Evolutionary conservation across 2,888 invertebrate genomes (phyloP).

Genomic region (Blastobasis lacticolella): DNA sequence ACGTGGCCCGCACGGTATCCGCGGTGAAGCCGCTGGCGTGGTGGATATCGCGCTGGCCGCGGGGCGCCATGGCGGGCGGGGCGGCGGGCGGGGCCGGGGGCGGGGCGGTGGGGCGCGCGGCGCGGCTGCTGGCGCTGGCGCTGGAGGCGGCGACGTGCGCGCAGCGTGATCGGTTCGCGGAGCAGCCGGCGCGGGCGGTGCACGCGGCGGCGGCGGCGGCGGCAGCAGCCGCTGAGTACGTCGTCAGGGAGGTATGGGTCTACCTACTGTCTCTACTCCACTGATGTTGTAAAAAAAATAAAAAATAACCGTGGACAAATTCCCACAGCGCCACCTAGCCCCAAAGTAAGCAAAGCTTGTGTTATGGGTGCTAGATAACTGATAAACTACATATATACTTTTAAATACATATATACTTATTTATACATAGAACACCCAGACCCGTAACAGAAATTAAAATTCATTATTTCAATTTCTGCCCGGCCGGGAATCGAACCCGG

Average conservation of each 20-base stretch:
- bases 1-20: conserved; percentile 88
- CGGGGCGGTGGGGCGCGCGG: conserved; percentile 43
- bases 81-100: conserved; percentile 22
- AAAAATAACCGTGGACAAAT: too few species aligned
- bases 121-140: conserved; percentile 83
- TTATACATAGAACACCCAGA: too few species aligned
- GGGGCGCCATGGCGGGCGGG: conserved; percentile 14
- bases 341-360: too few species aligned
- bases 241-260: conserved; percentile 76
- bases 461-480: too few species aligned
- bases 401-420: too few species aligned
- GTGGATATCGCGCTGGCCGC: conserved; percentile 87
- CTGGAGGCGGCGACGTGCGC: conserved; percentile 92
- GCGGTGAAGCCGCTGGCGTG: conserved; percentile 90
- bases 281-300: too few species aligned
- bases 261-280: too few species aligned
- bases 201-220: conserved; percentile 82
- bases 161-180: conserved; percentile 92
- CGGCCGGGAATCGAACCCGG: too few species aligned
- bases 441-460: too few species aligned
- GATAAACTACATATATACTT: too few species aligned
- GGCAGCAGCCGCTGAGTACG: conserved; percentile 86
- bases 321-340: too few species aligned
- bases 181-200: conserved; percentile 86
- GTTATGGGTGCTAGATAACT: too few species aligned